Conservation (phyloP, 2,113 vertebrate genomes). For the Hippopotamus amphibius region DNA sequence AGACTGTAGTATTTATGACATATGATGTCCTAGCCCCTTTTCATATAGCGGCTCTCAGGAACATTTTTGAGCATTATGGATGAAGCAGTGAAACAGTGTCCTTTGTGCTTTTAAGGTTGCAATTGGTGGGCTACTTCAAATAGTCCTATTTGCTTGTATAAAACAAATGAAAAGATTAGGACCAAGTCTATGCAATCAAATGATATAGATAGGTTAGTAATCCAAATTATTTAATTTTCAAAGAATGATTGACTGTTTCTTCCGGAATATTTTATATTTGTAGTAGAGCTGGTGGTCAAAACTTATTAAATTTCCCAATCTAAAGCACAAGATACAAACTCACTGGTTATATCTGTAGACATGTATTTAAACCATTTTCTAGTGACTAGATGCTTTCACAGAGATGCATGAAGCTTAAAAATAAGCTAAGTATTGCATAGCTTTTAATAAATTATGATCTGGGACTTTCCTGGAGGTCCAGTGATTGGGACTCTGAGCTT, state of each 20-base stretch:
- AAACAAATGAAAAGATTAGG: slow-evolving; percentile 75
- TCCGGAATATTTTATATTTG: background rate
- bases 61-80: slow-evolving; percentile 73
- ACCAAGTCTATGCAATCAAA: slow-evolving; percentile 62
- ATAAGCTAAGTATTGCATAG: background rate
- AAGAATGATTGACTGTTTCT: background rate
- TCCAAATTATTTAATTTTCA: slow-evolving; percentile 51
- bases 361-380: slow-evolving; percentile 46
- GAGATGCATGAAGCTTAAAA: background rate
- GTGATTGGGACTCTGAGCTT: no score
- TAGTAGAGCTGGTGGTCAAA: background rate
- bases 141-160: slow-evolving; percentile 73
- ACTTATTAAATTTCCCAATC: slow-evolving; percentile 20
- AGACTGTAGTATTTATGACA: slow-evolving; percentile 58
- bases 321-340: background rate
- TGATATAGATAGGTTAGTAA: slow-evolving; percentile 3
- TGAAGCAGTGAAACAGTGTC: slow-evolving; percentile 64
- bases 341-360: background rate
- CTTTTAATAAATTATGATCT: slow-evolving; percentile 29
- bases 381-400: background rate
- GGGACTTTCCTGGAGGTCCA: no score
- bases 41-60: slow-evolving; percentile 38
- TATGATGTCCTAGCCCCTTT: slow-evolving; percentile 56
- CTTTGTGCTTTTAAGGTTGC: slow-evolving; percentile 75
- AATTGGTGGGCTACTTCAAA: slow-evolving; percentile 71